A percentile compares a stretch with the other conserved stretches of the same genome.
phyloP scores from a whole-genome alignment of 2,113 vertebrate species.

The Dipodomys stephensi region DNA sequence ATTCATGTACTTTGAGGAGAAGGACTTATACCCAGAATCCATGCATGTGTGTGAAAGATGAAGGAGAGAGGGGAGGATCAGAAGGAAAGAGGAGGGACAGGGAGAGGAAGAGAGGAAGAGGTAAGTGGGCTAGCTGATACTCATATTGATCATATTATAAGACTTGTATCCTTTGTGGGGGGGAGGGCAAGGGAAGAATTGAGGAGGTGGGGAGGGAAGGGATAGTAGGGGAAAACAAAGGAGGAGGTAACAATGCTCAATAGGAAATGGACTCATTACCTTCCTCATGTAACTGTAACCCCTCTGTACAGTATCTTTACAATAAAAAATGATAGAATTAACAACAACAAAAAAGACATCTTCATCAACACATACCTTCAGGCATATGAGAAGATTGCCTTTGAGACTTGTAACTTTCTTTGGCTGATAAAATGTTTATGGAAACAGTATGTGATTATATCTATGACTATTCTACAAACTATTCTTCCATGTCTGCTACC shows the following conservation, averaged over 20 bases:
- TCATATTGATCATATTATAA: not conserved
- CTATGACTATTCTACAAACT: not conserved
- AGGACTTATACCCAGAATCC: not conserved
- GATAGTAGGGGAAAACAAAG: too few relatives aligned
- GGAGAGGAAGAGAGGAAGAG: not conserved
- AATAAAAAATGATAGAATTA: too few relatives aligned
- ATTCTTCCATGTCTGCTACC: not conserved
- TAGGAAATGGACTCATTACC: too few relatives aligned
- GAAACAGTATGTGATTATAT: not conserved
- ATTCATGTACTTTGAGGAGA: not conserved
- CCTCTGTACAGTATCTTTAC: too few relatives aligned
- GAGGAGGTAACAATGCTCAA: too few relatives aligned
- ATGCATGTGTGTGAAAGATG: not conserved
- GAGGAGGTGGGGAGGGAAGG: too few relatives aligned
- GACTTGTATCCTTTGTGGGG: not conserved
- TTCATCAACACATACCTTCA: not conserved
- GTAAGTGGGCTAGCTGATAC: not conserved
- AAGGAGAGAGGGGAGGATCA: too few relatives aligned
- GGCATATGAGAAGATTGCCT: not conserved
- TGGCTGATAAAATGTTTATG: not conserved
- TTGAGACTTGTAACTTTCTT: not conserved
- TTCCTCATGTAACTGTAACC: too few relatives aligned
- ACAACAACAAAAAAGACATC: not conserved
- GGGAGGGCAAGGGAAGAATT: too few relatives aligned
- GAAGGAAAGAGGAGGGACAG: not conserved